These are phyloP conservation scores for Baronia brevicornis DNA, from an alignment of 2,888 invertebrate genomes.

Conservation along the genomic window DNA sequence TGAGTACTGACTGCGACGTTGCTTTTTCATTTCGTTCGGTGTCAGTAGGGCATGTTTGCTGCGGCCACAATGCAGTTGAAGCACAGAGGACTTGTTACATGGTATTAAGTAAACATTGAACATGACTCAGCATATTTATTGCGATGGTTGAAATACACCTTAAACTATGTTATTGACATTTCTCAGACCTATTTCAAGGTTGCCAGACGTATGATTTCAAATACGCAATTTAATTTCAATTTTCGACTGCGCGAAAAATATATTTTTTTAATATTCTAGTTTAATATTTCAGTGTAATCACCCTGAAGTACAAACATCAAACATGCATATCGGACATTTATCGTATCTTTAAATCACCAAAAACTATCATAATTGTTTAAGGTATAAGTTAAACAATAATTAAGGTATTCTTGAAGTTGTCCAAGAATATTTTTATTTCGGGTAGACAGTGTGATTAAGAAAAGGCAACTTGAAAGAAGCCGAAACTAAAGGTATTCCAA, in stretches of 20 bases:
- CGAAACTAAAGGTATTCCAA: too few relatives aligned
- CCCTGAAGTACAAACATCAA: too few relatives aligned
- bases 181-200: slow-evolving; percentile 22
- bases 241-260: not conserved
- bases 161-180: slow-evolving; percentile 29
- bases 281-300: not conserved
- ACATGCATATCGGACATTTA: too few relatives aligned
- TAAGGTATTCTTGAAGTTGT: too few relatives aligned
- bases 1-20: slow-evolving; percentile 25
- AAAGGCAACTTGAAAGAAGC: too few relatives aligned
- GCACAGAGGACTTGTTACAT: slow-evolving; percentile 28
- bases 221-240: not conserved
- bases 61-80: slow-evolving; percentile 33
- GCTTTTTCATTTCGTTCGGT: slow-evolving; percentile 58
- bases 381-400: too few relatives aligned
- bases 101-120: slow-evolving; percentile 38
- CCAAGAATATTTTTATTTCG: too few relatives aligned
- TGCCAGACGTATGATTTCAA: not conserved
- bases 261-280: not conserved
- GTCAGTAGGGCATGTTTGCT: slow-evolving; percentile 59
- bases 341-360: too few relatives aligned
- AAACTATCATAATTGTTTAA: too few relatives aligned
- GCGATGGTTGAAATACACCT: slow-evolving; percentile 18
- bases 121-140: too few relatives aligned
- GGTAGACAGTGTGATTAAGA: too few relatives aligned